These are phyloP conservation scores for Philotrypesis tridentata DNA, from an alignment of 1,140 invertebrate species.

Conservation along the genomic window DNA sequence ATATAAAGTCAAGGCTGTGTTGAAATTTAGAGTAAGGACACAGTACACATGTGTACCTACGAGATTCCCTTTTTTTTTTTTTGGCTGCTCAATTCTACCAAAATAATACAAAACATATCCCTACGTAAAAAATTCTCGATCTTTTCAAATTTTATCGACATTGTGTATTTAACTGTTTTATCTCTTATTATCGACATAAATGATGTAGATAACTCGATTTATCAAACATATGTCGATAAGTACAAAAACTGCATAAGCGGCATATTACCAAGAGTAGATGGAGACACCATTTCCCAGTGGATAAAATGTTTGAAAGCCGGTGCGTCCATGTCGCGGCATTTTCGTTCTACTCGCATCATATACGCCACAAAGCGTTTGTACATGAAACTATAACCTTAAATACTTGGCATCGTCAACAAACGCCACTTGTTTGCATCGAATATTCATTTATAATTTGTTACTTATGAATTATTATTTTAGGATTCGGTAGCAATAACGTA, in stretches of 20 bases:
- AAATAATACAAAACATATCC: neutral
- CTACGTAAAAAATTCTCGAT: neutral
- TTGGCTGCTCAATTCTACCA: neutral
- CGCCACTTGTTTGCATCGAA: neutral
- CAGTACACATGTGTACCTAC: too few species aligned
- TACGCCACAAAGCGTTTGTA: too few species aligned
- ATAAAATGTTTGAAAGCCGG: neutral
- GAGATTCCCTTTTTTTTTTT: neutral
- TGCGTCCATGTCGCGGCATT: neutral
- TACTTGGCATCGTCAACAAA: neutral
- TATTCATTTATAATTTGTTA: neutral
- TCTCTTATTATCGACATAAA: neutral
- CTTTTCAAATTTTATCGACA: neutral
- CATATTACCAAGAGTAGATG: neutral
- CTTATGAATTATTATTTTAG: neutral
- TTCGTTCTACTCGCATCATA: too few species aligned
- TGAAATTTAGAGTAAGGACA: too few species aligned
- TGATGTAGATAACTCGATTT: neutral
- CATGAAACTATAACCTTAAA: neutral
- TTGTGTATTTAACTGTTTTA: neutral
- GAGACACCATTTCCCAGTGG: neutral
- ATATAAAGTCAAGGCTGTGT: too few species aligned
- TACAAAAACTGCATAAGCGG: neutral
- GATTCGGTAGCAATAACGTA: too few species aligned
- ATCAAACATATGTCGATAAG: neutral